A percentile compares a stretch with the other conserved stretches of the same genome.
Conservation (phyloP, 2,888 invertebrate species). For the Baronia brevicornis region DNA sequence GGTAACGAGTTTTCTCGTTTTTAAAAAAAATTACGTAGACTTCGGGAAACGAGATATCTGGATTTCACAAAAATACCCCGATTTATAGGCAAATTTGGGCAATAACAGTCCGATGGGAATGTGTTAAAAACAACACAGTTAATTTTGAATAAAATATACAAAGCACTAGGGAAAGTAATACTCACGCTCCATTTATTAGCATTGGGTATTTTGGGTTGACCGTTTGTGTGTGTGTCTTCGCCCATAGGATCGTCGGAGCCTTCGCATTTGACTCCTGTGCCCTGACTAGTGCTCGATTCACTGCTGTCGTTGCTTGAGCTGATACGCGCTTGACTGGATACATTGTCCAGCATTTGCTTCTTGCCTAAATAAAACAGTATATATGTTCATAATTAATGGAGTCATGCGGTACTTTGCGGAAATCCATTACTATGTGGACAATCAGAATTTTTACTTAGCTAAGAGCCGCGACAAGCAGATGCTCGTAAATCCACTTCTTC, state of each 20-base stretch:
- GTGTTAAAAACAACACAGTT: too few species aligned
- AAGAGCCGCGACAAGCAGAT: too few species aligned
- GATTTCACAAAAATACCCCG: too few species aligned
- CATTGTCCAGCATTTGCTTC: conserved; percentile 54
- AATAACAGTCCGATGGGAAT: too few species aligned
- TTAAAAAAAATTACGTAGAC: too few species aligned
- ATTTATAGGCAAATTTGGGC: too few species aligned
- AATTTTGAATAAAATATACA: not conserved
- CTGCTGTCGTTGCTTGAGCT: conserved; percentile 69
- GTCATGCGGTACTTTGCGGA: too few species aligned
- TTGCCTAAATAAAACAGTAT: conserved; percentile 56
- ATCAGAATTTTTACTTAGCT: too few species aligned
- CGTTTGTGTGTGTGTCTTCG: conserved; percentile 16
- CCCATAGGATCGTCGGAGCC: conserved; percentile 3
- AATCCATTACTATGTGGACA: too few species aligned
- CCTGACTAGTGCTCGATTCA: conserved; percentile 19
- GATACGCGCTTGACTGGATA: conserved; percentile 41
- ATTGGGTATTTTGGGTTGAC: conserved; percentile 37
- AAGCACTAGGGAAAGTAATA: conserved; percentile 10
- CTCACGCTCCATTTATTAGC: conserved; percentile 59
- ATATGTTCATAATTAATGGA: not conserved
- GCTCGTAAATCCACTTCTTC: too few species aligned
- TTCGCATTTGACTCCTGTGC: conserved; percentile 10
- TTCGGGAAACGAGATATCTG: too few species aligned
- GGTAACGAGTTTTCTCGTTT: too few species aligned